Percentiles rank a stretch among this genome's conserved stretches.
Evolutionary conservation across 2,797 vertebrate genomes (phyloP).

Genomic region (Falco rusticolus): DNA sequence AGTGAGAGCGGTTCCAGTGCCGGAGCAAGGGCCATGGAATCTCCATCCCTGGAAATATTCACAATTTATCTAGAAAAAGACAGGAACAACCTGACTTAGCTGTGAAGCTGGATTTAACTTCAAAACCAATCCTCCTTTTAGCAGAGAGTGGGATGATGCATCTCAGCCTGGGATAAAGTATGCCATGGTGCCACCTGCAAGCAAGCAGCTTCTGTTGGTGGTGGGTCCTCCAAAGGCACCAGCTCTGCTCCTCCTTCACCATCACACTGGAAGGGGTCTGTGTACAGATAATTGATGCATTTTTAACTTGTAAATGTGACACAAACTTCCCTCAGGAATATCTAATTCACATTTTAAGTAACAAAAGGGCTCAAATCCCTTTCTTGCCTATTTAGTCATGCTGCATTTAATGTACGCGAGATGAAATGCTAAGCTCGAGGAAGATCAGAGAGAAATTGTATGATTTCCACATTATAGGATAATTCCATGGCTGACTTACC

Average conservation of each 20-base stretch:
- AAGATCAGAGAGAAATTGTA: conserved; percentile 73
- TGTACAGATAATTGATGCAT: conserved; percentile 47
- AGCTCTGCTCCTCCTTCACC: not conserved
- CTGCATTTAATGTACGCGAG: conserved; percentile 68
- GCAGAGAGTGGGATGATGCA: not conserved
- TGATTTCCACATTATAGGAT: conserved; percentile 71
- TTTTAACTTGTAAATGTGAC: conserved; percentile 57
- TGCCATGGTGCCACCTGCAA: not conserved
- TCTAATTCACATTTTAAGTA: conserved; percentile 72
- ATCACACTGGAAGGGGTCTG: not conserved
- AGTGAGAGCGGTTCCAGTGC: too few species aligned
- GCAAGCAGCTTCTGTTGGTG: not conserved
- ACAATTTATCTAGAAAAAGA: not conserved
- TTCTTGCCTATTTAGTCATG: conserved; percentile 74
- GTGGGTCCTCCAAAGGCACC: not conserved
- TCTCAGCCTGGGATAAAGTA: not conserved
- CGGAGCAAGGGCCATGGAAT: not conserved
- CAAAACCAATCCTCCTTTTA: not conserved
- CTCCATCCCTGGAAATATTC: not conserved
- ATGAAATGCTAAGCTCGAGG: conserved; percentile 69
- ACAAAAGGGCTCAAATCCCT: conserved; percentile 68
- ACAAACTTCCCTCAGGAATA: conserved; percentile 67
- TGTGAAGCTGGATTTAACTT: not conserved
- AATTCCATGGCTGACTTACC: conserved; percentile 69
- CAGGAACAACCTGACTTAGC: not conserved